A percentile compares a stretch with the other conserved stretches of the same genome.
Evolutionary conservation across 2,888 invertebrate genomes (phyloP).

Genomic region (Cloeon dipterum): DNA sequence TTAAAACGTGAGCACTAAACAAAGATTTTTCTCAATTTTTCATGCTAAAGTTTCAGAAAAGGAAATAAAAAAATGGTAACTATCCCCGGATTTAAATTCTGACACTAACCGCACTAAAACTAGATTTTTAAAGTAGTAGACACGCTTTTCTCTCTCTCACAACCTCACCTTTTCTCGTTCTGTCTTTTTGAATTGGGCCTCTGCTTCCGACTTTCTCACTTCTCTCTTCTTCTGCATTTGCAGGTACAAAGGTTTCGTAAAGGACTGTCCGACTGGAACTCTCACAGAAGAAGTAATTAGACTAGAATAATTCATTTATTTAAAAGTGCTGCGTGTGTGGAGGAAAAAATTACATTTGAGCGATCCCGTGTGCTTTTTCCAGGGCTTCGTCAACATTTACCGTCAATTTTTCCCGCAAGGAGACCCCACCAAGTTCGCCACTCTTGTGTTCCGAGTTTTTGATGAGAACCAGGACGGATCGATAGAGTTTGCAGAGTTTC

Average conservation of each 20-base stretch:
- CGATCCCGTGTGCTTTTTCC: too few relatives aligned
- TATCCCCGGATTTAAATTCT: too few relatives aligned
- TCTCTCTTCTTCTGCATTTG: neutral
- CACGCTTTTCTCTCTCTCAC: too few relatives aligned
- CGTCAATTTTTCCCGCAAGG: conserved; percentile 1
- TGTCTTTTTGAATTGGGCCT: too few relatives aligned
- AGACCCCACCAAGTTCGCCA: conserved; percentile 1
- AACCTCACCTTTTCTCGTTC: too few relatives aligned
- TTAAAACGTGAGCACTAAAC: too few relatives aligned
- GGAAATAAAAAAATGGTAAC: conserved; percentile 1
- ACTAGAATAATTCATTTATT: neutral
- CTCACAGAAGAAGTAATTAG: neutral
- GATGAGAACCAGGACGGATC: conserved; percentile 23
- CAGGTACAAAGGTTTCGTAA: neutral
- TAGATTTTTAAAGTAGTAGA: neutral
- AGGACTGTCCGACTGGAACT: neutral
- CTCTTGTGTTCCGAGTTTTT: conserved; percentile 1
- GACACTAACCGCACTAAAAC: neutral
- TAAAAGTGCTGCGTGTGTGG: too few relatives aligned
- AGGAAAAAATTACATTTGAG: too few relatives aligned
- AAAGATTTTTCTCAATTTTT: too few relatives aligned
- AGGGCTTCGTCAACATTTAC: neutral
- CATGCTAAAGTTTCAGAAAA: neutral
- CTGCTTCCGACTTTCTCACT: too few relatives aligned
- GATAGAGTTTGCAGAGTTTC: conserved; percentile 34